Evolutionary conservation across 2,888 invertebrate genomes (phyloP).

Genomic region (Syrista parreyssii): DNA sequence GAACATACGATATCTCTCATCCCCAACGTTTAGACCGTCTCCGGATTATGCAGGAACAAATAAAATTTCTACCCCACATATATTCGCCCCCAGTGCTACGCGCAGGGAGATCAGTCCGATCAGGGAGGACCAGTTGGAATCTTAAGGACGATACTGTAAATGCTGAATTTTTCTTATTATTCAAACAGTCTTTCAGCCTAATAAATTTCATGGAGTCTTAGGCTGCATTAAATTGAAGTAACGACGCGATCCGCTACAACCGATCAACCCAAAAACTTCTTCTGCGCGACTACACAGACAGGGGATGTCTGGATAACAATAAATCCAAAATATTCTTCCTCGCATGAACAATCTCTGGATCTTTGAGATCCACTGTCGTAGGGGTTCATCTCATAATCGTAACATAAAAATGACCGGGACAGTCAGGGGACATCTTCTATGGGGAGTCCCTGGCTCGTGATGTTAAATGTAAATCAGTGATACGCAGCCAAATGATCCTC

Average conservation of each 20-base stretch:
- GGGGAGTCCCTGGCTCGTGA: constrained; percentile 11
- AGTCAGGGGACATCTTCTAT: not conserved
- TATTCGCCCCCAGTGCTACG: not conserved
- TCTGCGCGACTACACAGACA: not conserved
- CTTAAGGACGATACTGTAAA: not conserved
- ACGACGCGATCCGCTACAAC: not conserved
- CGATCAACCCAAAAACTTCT: not conserved
- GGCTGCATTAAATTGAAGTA: not conserved
- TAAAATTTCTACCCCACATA: constrained; percentile 20
- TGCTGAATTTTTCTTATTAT: not conserved
- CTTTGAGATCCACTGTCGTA: not conserved
- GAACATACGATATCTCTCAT: constrained; percentile 31
- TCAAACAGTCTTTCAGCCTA: not conserved
- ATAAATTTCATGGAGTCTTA: not conserved
- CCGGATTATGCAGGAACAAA: constrained; percentile 20
- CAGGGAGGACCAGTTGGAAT: not conserved
- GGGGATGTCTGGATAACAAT: not conserved
- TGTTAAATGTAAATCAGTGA: constrained; percentile 43
- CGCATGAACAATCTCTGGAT: not conserved
- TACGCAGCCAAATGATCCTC: constrained; percentile 35
- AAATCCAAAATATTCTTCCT: not conserved
- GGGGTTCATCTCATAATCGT: not conserved
- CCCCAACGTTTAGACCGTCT: constrained; percentile 9
- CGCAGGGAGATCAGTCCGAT: too few relatives aligned
- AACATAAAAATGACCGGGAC: not conserved